A percentile compares a stretch with the other conserved stretches of the same genome.
These are phyloP conservation scores for Calcarius lapponicus DNA, from an alignment of 2,797 vertebrate species.

Conservation along the genomic window DNA sequence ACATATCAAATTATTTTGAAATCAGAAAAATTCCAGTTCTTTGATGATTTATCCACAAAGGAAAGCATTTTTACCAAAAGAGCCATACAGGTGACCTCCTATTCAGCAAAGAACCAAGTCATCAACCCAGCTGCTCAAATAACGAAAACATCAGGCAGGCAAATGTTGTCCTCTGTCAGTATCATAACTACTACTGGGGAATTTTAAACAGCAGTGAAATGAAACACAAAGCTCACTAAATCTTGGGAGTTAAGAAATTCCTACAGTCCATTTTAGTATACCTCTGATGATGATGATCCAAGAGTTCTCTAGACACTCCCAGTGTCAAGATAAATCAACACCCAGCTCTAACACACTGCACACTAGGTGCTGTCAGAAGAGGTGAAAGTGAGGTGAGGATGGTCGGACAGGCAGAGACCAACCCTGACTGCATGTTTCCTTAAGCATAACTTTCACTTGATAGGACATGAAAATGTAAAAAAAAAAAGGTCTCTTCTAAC, in stretches of 20 bases:
- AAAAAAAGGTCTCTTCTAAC: background rate
- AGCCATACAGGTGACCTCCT: background rate
- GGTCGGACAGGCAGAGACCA: background rate
- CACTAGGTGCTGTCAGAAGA: background rate
- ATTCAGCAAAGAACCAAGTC: background rate
- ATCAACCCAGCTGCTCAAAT: background rate
- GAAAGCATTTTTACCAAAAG: background rate
- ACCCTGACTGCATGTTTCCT: background rate
- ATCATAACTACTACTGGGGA: background rate
- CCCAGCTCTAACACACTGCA: rapidly evolving
- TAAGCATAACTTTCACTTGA: background rate
- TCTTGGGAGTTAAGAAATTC: background rate
- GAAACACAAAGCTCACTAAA: background rate
- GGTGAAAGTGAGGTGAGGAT: background rate
- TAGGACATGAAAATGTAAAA: background rate
- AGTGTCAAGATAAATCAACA: background rate
- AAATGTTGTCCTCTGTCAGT: background rate
- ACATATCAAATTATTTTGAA: background rate
- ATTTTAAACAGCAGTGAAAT: background rate
- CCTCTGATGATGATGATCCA: background rate
- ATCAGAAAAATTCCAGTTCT: background rate
- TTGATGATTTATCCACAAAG: background rate
- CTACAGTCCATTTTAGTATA: background rate
- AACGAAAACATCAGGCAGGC: background rate
- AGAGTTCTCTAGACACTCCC: background rate